Evolutionary conservation across 1,140 invertebrate species (phyloP).

Genomic region (Drosophila lini): DNA sequence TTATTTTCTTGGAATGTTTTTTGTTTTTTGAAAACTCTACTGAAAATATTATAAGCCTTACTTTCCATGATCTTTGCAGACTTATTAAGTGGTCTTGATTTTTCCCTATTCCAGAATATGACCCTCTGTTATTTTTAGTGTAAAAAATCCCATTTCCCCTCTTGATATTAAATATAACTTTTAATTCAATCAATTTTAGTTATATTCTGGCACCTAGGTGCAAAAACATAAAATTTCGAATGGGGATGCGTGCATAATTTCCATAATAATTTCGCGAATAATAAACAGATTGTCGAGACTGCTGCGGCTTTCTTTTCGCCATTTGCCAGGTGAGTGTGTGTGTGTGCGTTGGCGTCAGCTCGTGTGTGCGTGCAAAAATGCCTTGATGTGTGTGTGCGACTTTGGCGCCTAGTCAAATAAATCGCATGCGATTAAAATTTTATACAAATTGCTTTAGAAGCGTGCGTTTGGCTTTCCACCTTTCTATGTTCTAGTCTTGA

Average conservation of each 20-base stretch:
- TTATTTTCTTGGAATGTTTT: too few relatives aligned
- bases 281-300: constrained; percentile 14
- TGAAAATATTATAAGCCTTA: background rate
- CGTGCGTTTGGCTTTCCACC: constrained; percentile 48
- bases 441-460: constrained; percentile 56
- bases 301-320: constrained; percentile 4
- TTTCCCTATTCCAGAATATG: background rate
- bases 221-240: constrained; percentile 18
- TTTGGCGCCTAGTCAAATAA: constrained; percentile 69
- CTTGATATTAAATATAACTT: background rate
- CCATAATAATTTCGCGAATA: constrained; percentile 22
- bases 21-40: too few relatives aligned
- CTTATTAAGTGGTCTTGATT: too few relatives aligned
- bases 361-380: constrained; percentile 23
- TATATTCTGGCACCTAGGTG: background rate
- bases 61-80: background rate
- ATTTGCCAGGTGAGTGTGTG: constrained; percentile 25
- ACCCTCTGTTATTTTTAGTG: background rate
- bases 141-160: background rate
- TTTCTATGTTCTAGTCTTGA: constrained; percentile 41
- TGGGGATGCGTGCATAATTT: constrained; percentile 10
- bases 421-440: constrained; percentile 77
- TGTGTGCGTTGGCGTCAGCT: constrained; percentile 13
- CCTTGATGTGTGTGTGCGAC: constrained; percentile 11
- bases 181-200: constrained; percentile 9